Base-by-base conservation (phyloP, 2,888 invertebrate species). In the Neoascia interrupta region DNA sequence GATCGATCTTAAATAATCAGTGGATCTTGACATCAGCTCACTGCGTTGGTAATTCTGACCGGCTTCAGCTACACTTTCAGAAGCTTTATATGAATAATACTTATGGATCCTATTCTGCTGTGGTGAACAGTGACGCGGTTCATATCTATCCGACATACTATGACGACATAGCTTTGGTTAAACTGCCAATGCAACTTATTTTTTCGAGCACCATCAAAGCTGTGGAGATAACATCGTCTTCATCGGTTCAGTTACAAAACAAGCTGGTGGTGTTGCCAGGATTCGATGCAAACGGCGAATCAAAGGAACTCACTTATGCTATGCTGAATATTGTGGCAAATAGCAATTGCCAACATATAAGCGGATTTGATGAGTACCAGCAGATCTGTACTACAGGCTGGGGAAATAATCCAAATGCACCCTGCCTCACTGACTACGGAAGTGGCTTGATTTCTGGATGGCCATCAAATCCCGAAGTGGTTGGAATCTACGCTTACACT, bases 101-200 rank as follows among this genome's bases (percentile, higher is more conserved):
- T 3, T 15, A 3, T 4, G 58, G 68, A 13, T 61, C 74, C 1
- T 82, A 53, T 36, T 4, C 23, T 0, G 36, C 63, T 11, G 11
- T 28, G 1, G 49, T 81, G n/a, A 51, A 70, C 8, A 26, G 37
- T 5, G n/a, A 66, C 0, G 26, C 31, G 3, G 45, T 73, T 5
- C 8, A 31, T 3, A 19, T 66, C 0, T 80, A 82, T 61, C 82
- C 82, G n/a, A 82, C 81, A 2, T 13, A 51, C 16, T 45, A 36
- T 23, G 81, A 82, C 56, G 81, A 82, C 23, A 51, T 82, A 16
- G 81, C 82, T 1, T 5, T 82, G 28, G 37, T 81, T 15, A 54
- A 56, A 11, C 0, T 81, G 1, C 81, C 81, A 16, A 23, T 82
- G 1, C 4, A 6, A 10, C 10, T 81, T 8, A 0, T 28, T 0